Evolutionary conservation across 2,888 invertebrate genomes (phyloP).

Genomic region (Anticlea derivata): DNA sequence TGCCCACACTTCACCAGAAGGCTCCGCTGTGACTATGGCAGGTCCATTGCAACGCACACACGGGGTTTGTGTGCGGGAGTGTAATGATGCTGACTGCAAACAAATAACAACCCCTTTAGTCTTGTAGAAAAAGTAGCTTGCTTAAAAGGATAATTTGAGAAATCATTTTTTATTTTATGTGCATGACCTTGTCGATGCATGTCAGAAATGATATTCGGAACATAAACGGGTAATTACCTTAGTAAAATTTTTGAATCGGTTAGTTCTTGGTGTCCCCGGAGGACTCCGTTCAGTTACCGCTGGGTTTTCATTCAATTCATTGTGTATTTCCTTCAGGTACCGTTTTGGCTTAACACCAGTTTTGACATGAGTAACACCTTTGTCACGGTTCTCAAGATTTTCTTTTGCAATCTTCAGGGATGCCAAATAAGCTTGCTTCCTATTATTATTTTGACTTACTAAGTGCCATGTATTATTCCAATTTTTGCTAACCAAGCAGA

Average conservation of each 20-base stretch:
- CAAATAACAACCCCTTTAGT: too few relatives aligned
- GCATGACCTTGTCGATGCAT: too few relatives aligned
- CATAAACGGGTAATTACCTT: constrained; percentile 51
- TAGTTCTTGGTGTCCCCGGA: constrained; percentile 69
- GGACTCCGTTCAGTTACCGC: constrained; percentile 51
- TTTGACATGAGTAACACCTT: constrained; percentile 43
- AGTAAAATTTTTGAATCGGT: constrained; percentile 65
- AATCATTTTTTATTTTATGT: too few relatives aligned
- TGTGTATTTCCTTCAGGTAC: constrained; percentile 65
- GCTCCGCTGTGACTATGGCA: constrained; percentile 72
- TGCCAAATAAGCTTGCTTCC: constrained; percentile 53
- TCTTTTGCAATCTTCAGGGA: constrained; percentile 61
- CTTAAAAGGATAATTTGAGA: too few relatives aligned
- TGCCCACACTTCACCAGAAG: constrained; percentile 78
- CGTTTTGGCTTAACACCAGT: constrained; percentile 41
- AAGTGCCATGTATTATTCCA: constrained; percentile 68
- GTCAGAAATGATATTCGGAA: not conserved
- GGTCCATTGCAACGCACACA: constrained; percentile 73
- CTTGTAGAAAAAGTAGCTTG: too few relatives aligned
- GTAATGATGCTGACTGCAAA: constrained; percentile 70
- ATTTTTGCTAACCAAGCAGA: constrained; percentile 63
- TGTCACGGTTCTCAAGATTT: constrained; percentile 64
- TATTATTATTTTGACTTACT: constrained; percentile 54
- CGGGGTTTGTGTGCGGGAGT: constrained; percentile 61
- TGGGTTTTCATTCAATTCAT: constrained; percentile 49